phyloP scores from a whole-genome alignment of 2,113 vertebrate species.

The Thymallus thymallus region DNA sequence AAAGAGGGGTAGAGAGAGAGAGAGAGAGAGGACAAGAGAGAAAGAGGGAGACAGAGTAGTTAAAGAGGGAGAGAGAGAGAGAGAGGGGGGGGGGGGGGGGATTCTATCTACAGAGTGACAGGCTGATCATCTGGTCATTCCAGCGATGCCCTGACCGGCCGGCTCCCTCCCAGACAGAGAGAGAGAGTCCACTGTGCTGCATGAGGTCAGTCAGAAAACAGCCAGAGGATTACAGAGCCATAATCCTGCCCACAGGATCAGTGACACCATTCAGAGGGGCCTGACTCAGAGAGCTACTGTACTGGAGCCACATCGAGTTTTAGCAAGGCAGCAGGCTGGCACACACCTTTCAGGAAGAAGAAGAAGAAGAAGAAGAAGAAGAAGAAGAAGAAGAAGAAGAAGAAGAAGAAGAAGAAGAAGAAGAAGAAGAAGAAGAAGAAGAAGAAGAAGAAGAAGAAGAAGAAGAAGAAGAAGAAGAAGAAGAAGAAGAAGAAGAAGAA shows the following conservation, averaged over 20 bases:
- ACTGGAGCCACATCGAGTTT: constrained; percentile 23
- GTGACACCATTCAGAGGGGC: constrained; percentile 35
- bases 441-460: no score
- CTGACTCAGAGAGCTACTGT: not conserved
- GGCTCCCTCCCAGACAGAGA: not conserved
- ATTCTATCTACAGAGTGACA: constrained; percentile 5
- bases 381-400: no score
- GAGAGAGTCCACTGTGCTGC: constrained; percentile 17
- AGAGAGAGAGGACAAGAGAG: constrained; percentile 21
- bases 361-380: not conserved
- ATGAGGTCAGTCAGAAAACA: constrained; percentile 51
- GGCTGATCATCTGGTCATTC: constrained; percentile 59
- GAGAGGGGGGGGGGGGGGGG: no score
- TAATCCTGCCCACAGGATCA: constrained; percentile 61
- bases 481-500: no score
- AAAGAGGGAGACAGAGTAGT: constrained; percentile 13
- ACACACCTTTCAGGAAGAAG: constrained; percentile 12
- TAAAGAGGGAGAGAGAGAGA: constrained; percentile 53
- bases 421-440: no score
- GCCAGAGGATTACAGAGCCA: constrained; percentile 66
- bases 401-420: no score
- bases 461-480: no score
- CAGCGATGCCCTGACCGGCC: no score
- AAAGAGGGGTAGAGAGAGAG: constrained; percentile 1
- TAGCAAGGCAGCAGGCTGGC: constrained; percentile 38